Percentiles rank a stretch among this genome's conserved stretches.
Evolutionary conservation across 1,140 invertebrate species (phyloP).

Genomic region (Drosophila triauraria): DNA sequence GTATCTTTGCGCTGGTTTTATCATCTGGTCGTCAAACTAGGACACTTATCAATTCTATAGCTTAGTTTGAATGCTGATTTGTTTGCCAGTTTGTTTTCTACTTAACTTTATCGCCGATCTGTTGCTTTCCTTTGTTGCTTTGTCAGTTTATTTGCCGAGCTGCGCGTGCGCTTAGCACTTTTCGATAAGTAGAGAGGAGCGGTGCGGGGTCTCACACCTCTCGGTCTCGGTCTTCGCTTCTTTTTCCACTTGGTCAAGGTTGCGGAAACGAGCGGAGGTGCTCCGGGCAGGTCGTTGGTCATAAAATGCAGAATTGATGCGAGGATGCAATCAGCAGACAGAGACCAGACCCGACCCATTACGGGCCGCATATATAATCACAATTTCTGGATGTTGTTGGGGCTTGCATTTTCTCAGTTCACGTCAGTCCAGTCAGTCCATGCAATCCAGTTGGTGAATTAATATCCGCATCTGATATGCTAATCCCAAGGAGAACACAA

Average conservation of each 20-base stretch:
- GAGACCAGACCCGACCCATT: constrained; percentile 14
- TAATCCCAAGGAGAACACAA: constrained; percentile 36
- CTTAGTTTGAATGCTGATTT: neutral
- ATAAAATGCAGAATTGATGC: constrained; percentile 48
- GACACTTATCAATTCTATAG: constrained; percentile 26
- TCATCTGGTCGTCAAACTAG: constrained; percentile 42
- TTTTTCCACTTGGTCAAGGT: constrained; percentile 45
- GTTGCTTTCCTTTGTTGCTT: constrained; percentile 7
- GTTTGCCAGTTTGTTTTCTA: constrained; percentile 8
- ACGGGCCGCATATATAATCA: constrained; percentile 10
- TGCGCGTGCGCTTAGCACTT: constrained; percentile 49
- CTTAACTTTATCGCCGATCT: neutral
- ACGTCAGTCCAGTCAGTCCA: constrained; percentile 8
- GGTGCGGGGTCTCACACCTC: constrained; percentile 9
- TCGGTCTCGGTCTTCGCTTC: neutral
- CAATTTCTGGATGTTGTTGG: constrained; percentile 1
- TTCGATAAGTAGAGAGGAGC: constrained; percentile 4
- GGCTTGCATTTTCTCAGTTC: constrained; percentile 26
- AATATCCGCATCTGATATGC: constrained; percentile 40
- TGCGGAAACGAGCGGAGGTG: constrained; percentile 11
- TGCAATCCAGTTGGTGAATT: constrained; percentile 2
- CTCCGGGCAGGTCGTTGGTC: constrained; percentile 2
- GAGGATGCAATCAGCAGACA: constrained; percentile 30
- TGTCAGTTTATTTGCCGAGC: constrained; percentile 23
- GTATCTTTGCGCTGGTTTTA: constrained; percentile 28